Evolutionary conservation across 1,140 invertebrate genomes (phyloP).

Genomic region (Drosophila dunni): DNA sequence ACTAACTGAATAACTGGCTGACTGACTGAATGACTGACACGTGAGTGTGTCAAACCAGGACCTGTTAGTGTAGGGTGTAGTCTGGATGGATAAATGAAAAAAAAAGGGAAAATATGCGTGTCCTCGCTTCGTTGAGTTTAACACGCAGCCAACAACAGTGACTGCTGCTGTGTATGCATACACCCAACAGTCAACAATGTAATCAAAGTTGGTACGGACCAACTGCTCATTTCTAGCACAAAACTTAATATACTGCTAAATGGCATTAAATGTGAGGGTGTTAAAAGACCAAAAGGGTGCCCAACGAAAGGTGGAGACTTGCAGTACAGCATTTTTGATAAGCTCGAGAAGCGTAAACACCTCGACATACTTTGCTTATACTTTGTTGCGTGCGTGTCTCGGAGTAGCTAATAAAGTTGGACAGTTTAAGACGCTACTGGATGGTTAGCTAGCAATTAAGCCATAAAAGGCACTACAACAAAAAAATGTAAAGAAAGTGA

Average conservation of each 20-base stretch:
- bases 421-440: constrained; percentile 46
- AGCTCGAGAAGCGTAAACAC: constrained; percentile 69
- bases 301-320: background rate
- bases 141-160: constrained; percentile 62
- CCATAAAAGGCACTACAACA: constrained; percentile 53
- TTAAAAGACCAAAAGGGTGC: constrained; percentile 1
- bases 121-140: constrained; percentile 69
- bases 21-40: constrained; percentile 37
- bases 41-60: constrained; percentile 52
- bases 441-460: constrained; percentile 45
- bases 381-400: constrained; percentile 41
- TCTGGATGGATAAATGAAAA: background rate
- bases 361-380: constrained; percentile 54
- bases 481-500: constrained; percentile 2
- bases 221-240: constrained; percentile 76
- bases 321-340: constrained; percentile 61
- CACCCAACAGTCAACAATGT: constrained; percentile 50
- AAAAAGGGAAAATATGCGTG: constrained; percentile 61
- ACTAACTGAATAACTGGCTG: constrained; percentile 22
- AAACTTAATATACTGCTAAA: constrained; percentile 82
- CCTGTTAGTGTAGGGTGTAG: background rate
- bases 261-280: constrained; percentile 62
- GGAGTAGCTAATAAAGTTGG: constrained; percentile 59
- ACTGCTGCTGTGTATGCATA: constrained; percentile 38
- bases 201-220: constrained; percentile 59